phyloP scores from a whole-genome alignment of 2,797 vertebrate species.

The Lepus oiostolus region DNA sequence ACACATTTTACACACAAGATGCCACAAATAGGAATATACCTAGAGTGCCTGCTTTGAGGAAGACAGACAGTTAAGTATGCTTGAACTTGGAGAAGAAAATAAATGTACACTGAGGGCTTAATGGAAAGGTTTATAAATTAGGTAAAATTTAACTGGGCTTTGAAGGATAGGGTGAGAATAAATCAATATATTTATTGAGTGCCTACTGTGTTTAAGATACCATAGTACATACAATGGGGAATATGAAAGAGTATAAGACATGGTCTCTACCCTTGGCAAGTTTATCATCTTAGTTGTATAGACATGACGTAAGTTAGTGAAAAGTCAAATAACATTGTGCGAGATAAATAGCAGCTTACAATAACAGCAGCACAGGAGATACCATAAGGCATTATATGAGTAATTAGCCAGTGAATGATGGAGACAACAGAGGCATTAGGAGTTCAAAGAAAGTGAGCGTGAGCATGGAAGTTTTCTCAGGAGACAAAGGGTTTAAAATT shows the following conservation, averaged over 20 bases:
- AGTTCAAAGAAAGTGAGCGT: constrained; percentile 6
- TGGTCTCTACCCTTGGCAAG: constrained; percentile 44
- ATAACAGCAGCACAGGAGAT: background rate
- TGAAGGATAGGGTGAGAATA: constrained; percentile 29
- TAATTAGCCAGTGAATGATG: constrained; percentile 18
- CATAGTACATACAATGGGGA: background rate
- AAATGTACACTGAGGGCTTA: background rate
- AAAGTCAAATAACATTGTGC: constrained; percentile 65
- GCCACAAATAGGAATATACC: background rate
- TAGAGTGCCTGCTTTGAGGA: background rate
- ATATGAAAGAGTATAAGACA: constrained; percentile 48
- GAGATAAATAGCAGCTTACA: constrained; percentile 63
- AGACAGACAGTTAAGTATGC: background rate
- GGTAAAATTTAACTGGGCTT: constrained; percentile 54
- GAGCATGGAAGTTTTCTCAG: background rate
- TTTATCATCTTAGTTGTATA: constrained; percentile 58
- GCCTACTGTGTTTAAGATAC: background rate
- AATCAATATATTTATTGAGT: constrained; percentile 42
- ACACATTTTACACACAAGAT: constrained; percentile 25
- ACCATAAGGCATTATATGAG: background rate
- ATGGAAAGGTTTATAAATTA: constrained; percentile 27
- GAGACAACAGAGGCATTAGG: background rate
- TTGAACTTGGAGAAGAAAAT: constrained; percentile 30
- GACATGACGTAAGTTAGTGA: constrained; percentile 54
- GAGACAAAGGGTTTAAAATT: background rate